Conservation (phyloP, 2,113 vertebrate genomes). For the Anhinga anhinga region DNA sequence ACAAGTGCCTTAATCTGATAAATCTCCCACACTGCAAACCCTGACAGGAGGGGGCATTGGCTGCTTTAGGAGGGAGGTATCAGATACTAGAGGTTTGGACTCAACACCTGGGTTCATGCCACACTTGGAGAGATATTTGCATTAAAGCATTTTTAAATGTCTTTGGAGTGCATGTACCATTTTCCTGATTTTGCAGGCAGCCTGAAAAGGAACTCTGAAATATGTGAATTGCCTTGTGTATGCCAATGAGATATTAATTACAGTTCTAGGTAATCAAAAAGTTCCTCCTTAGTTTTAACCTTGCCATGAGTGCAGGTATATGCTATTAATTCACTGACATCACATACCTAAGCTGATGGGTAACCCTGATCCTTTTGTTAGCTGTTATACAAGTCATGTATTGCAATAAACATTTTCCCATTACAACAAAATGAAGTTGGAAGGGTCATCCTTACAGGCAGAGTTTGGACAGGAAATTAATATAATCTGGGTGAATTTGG, state of each 20-base stretch:
- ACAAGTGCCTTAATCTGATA: background rate
- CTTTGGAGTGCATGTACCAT: background rate
- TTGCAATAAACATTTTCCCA: background rate
- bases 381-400: background rate
- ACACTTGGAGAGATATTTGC: background rate
- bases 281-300: background rate
- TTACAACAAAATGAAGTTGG: background rate
- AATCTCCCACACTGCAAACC: background rate
- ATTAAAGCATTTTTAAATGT: background rate
- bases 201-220: background rate
- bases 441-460: background rate
- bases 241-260: background rate
- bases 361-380: background rate
- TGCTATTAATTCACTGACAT: background rate
- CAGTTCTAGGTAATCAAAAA: background rate
- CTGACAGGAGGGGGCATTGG: background rate
- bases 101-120: background rate
- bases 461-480: background rate
- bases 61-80: background rate
- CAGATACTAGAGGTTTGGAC: background rate
- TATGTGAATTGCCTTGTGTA: background rate
- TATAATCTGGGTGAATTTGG: background rate
- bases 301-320: background rate
- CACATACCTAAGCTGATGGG: background rate
- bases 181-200: background rate